Conservation (phyloP, 2,888 invertebrate species). For the Orchestes rusci region DNA sequence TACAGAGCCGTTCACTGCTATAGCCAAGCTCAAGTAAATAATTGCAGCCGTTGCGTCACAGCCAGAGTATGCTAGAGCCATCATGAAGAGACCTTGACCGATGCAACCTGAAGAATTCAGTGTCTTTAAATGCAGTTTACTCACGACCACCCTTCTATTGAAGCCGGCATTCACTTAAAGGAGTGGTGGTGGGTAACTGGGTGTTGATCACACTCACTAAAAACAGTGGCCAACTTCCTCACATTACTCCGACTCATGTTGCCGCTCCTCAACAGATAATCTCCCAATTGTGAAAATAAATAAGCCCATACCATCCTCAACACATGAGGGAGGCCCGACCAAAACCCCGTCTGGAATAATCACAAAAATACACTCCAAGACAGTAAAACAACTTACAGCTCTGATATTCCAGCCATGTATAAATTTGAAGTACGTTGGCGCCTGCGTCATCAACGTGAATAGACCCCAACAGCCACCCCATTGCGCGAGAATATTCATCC, state of each 20-base stretch:
- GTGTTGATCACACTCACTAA: slow-evolving; percentile 46
- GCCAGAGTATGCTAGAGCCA: slow-evolving; percentile 57
- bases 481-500: slow-evolving; percentile 58
- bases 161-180: too few relatives aligned
- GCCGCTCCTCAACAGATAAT: slow-evolving; percentile 51
- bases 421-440: slow-evolving; percentile 62
- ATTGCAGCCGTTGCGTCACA: slow-evolving; percentile 55
- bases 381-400: slow-evolving; percentile 51
- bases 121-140: too few relatives aligned
- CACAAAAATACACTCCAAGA: background rate
- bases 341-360: slow-evolving; percentile 49
- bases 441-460: slow-evolving; percentile 61
- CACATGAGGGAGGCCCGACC: slow-evolving; percentile 58
- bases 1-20: slow-evolving; percentile 58
- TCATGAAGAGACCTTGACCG: slow-evolving; percentile 53
- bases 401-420: slow-evolving; percentile 63
- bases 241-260: slow-evolving; percentile 55
- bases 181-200: too few relatives aligned
- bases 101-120: slow-evolving; percentile 45
- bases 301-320: slow-evolving; percentile 54
- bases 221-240: slow-evolving; percentile 54
- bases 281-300: slow-evolving; percentile 50
- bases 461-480: slow-evolving; percentile 64
- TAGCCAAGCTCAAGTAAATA: slow-evolving; percentile 54
- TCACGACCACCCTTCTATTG: too few relatives aligned